phyloP scores from a whole-genome alignment of 23 tunicate genomes.

The Halocynthia roretzi region DNA sequence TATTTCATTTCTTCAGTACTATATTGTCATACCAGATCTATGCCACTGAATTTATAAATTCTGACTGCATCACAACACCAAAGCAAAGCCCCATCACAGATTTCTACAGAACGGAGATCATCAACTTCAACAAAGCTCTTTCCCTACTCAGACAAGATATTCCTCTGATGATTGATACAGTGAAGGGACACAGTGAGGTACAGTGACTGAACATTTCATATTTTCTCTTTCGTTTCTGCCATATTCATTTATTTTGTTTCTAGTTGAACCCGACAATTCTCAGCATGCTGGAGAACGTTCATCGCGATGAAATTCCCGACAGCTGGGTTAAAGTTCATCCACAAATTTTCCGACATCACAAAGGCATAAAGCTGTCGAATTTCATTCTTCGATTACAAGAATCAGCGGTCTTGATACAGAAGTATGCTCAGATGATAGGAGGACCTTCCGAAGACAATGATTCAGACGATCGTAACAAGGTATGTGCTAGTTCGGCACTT shows the following conservation, averaged over 20 bases:
- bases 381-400: conserved; percentile 27
- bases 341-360: conserved; percentile 29
- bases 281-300: conserved; percentile 5
- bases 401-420: conserved; percentile 17
- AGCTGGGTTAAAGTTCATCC: conserved; percentile 23
- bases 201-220: too few relatives aligned
- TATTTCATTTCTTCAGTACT: too few relatives aligned
- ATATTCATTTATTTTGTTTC: background rate
- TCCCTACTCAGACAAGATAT: conserved; percentile 32
- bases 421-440: conserved; percentile 6
- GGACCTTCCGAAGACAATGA: background rate
- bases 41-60: too few relatives aligned
- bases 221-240: background rate
- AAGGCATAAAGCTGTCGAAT: conserved; percentile 2
- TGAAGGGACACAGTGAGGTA: conserved; percentile 60
- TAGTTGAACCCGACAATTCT: conserved; percentile 1
- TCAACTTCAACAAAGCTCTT: background rate
- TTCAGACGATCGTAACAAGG: background rate
- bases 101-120: conserved; percentile 44
- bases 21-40: too few relatives aligned
- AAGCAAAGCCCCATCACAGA: conserved; percentile 17
- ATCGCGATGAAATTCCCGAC: conserved; percentile 21
- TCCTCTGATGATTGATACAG: conserved; percentile 17
- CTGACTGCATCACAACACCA: too few relatives aligned
- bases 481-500: too few relatives aligned